These are phyloP conservation scores for Acromyrmex echinatior DNA, from an alignment of 1,140 invertebrate species.

Conservation along the genomic window DNA sequence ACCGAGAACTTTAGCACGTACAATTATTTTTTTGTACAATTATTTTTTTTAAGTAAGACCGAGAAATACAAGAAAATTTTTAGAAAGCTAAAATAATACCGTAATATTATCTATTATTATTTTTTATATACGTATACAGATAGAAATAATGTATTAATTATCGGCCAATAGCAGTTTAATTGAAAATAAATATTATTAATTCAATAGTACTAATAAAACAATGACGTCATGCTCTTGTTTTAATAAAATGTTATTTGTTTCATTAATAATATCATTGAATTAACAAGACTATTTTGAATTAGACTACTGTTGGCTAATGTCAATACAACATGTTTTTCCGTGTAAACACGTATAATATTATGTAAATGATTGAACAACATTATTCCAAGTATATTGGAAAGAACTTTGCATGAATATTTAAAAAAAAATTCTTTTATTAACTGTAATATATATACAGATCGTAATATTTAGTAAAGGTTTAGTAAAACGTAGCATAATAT, in stretches of 20 bases:
- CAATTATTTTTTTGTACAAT: not conserved
- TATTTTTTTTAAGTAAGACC: constrained; percentile 6
- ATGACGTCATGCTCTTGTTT: too few relatives aligned
- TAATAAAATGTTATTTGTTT: too few relatives aligned
- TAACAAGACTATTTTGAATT: too few relatives aligned
- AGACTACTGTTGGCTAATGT: too few relatives aligned
- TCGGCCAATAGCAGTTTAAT: too few relatives aligned
- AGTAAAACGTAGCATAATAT: not conserved
- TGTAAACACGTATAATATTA: not conserved
- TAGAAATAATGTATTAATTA: too few relatives aligned
- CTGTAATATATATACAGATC: not conserved
- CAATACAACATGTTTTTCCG: too few relatives aligned
- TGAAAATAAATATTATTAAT: too few relatives aligned
- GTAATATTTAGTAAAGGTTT: not conserved
- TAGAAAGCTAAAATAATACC: not conserved
- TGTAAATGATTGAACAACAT: constrained; percentile 1
- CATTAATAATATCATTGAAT: too few relatives aligned
- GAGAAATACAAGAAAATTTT: not conserved
- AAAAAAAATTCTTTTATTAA: not conserved
- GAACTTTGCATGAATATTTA: not conserved
- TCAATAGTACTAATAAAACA: too few relatives aligned
- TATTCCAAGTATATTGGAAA: not conserved
- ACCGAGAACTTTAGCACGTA: constrained; percentile 9
- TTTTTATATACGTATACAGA: not conserved
- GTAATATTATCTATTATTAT: not conserved